Base-by-base conservation (phyloP, 2,797 vertebrate species). In the Pseudochromis fuscus region DNA sequence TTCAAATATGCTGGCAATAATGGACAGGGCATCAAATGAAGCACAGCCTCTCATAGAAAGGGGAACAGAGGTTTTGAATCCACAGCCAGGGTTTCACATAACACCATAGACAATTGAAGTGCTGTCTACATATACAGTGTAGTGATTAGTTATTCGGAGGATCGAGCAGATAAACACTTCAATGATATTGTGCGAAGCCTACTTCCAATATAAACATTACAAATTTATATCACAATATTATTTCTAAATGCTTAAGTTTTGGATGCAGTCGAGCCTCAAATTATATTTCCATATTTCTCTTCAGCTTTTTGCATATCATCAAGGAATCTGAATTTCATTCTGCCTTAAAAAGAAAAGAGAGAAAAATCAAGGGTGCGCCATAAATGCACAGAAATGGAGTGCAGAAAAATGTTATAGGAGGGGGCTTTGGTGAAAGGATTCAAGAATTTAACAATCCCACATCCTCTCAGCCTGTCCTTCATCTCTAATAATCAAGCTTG, bases 1-100 rank as follows among this genome's bases (percentile, higher is more conserved):
- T 92, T 93, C 91, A 93, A 94, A 94, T 93, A 92, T 91, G 92
- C 92, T 92, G 94, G 93, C 92, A 93, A 94, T 94, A 94, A 94
- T 93, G 92, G 92, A 92, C 91, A 88, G 89, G 87, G 93, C 93
- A 91, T 91, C 87, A 91, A 92, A 94, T 94, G 90, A 94, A 94
- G 93, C 92, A 90, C 91, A 93, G 92, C 85, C 91, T 94, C 93
- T 94, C 91, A 82, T 85, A 89, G 92, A 84, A 86, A 89, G 89
- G 75, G 75, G 85, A 91, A 91, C 91, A 93, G 91, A 93, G 92
- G 92, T 92, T 92, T 90, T 79, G 88, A 83, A 90, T 90, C 87
- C 81, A 80, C 65, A 88, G 86, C 84, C 91, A 87, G 89, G 84
- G 88, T 90, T 90, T 90, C 90, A 87, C 84, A 86, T 88, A 92